phyloP scores from a whole-genome alignment of 2,888 invertebrate species.

The Alentia gelatinosa region DNA sequence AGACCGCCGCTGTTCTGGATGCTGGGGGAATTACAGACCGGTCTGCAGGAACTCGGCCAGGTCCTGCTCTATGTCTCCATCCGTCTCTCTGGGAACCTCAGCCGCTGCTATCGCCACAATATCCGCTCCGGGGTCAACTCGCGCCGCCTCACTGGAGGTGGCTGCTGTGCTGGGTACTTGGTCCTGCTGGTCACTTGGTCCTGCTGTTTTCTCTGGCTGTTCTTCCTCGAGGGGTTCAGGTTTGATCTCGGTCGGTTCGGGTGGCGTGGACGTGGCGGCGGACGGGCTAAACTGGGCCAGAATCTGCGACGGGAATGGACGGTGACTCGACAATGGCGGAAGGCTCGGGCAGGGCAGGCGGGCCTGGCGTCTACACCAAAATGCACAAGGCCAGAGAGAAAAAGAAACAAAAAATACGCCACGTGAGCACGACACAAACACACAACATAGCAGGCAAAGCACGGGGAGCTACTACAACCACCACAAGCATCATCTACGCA shows the following conservation, averaged over 20 bases:
- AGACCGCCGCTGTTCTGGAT: neutral
- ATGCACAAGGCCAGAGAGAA: neutral
- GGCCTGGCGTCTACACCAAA: neutral
- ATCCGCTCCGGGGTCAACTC: neutral
- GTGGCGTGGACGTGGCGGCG: neutral
- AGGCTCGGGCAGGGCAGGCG: neutral
- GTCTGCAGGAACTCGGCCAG: constrained; percentile 41
- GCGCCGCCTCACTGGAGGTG: no score
- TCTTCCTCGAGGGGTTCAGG: neutral
- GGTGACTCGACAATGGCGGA: neutral
- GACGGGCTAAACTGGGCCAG: neutral
- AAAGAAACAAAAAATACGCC: constrained; percentile 8
- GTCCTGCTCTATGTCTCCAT: constrained; percentile 22
- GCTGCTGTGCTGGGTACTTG: neutral
- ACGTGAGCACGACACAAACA: neutral
- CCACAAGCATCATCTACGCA: no score
- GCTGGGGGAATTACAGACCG: neutral
- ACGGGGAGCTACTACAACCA: constrained; percentile 2
- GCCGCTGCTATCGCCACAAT: neutral
- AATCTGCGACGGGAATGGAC: constrained; percentile 30
- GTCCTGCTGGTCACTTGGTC: neutral
- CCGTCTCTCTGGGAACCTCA: neutral
- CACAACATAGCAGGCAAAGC: constrained; percentile 39
- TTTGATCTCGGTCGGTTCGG: neutral
- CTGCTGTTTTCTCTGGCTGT: neutral